Conservation (phyloP, 2,113 vertebrate species). For the Noctilio leporinus region DNA sequence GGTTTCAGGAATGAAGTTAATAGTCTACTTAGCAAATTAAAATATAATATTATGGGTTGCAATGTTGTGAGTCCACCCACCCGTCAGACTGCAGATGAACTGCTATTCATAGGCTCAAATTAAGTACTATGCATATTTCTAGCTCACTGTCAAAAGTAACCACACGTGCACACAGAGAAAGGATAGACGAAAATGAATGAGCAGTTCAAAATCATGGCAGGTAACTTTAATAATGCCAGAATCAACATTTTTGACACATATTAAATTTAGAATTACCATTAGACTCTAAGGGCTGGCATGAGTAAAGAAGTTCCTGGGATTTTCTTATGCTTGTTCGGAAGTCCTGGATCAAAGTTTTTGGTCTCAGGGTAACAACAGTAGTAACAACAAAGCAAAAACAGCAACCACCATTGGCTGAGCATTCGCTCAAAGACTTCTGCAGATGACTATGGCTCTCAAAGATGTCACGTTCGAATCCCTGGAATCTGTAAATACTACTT, state of each 20-base stretch:
- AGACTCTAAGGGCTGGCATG: background rate
- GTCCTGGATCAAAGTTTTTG: background rate
- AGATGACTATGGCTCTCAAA: background rate
- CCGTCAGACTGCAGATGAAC: background rate
- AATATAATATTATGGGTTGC: conserved; percentile 25
- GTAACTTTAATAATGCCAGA: background rate
- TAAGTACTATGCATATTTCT: background rate
- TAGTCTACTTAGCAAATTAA: conserved; percentile 42
- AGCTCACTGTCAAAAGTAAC: conserved; percentile 14
- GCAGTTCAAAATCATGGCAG: background rate
- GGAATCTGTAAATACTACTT: background rate
- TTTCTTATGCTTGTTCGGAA: background rate
- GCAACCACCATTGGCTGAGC: background rate
- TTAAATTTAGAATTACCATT: background rate
- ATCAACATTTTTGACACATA: background rate
- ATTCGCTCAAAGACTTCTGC: background rate
- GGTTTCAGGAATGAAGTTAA: conserved; percentile 31
- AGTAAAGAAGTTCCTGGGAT: background rate
- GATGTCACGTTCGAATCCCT: background rate
- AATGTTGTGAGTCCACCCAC: background rate
- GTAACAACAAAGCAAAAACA: background rate
- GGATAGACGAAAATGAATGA: conserved; percentile 8
- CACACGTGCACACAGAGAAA: background rate
- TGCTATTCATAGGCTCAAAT: background rate
- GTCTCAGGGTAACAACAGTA: background rate